Base-by-base conservation (phyloP, 1,140 invertebrate species). In the Aphaenogaster rudis region DNA sequence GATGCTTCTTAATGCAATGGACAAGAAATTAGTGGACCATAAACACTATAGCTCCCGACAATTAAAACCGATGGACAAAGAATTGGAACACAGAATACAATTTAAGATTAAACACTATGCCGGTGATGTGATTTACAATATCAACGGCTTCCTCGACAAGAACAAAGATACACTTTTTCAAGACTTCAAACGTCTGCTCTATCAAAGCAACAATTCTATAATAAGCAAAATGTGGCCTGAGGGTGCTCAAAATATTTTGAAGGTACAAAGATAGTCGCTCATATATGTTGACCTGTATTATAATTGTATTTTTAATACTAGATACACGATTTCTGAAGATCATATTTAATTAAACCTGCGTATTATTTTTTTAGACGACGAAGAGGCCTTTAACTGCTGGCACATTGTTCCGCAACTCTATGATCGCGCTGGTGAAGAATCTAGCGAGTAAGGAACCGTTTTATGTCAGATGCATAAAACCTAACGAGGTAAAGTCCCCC, bases 391-490 rank as follows among this genome's bases (percentile, higher is more conserved):
- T 98, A 42, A 99, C 99, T 0, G 99, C 99, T 48, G 99, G 98
- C 45, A 98, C 98, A 1, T 96, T 99, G 52, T 99, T 99, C 96
- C 98, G 99, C 94, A 98, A 97, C 92, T 99, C 99, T 2, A 99
- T 99, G 98, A 96, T 98, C 76, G 97, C 97, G 45, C 96, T 99
- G 39, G 98, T 99, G 2, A 97, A 98, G 69, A 99, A 98, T 69
- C 95, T 99, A 88, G 97, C 97, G 11, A 98, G 97, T 93, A 99
- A 99, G 96, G 98, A 99, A 92, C 99, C 99, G 1, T 99, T 98
- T 95, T 99, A 99, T 96, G 98, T 99, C n/a, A 97, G 99, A 64
- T 99, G 98, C 94, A 97, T 99, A 88, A 99, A 99, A 94, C 99
- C 99, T 13, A 99, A 99, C 94, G 98, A 99, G 91, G 96, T 98